These are phyloP conservation scores for Dasypolia templi DNA, from an alignment of 2,888 invertebrate species.

Conservation along the genomic window DNA sequence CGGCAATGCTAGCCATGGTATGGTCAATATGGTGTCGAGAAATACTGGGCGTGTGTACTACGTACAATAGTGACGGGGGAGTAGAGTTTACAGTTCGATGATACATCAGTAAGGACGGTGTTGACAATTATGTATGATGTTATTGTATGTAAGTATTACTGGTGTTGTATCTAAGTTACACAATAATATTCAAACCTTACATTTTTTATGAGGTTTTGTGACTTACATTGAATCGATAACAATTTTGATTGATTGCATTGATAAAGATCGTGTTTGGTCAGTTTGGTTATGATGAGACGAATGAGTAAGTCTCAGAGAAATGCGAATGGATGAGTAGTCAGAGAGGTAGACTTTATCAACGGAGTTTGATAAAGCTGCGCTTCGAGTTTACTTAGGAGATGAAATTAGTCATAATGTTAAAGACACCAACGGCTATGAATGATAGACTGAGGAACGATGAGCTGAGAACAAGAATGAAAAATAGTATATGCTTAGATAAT, in stretches of 20 bases:
- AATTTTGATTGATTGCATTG: constrained; percentile 29
- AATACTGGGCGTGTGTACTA: constrained; percentile 1
- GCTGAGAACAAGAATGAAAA: neutral
- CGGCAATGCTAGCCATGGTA: neutral
- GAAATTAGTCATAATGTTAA: neutral
- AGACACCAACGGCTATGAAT: neutral
- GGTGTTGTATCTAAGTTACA: constrained; percentile 8
- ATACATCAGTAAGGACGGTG: constrained; percentile 16
- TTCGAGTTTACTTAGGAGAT: neutral
- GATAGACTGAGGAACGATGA: neutral
- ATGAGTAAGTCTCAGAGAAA: constrained; percentile 11
- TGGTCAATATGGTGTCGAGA: neutral
- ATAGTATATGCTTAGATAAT: neutral
- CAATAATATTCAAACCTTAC: constrained; percentile 31
- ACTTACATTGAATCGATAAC: neutral
- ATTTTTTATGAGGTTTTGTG: neutral
- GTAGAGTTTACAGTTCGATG: constrained; percentile 15
- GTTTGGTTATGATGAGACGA: constrained; percentile 2
- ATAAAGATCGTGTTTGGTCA: neutral
- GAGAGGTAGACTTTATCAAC: constrained; percentile 23
- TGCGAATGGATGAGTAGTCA: constrained; percentile 15
- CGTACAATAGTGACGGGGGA: neutral
- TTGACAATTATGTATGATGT: neutral
- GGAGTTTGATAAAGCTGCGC: constrained; percentile 4
- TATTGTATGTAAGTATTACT: constrained; percentile 2